phyloP scores from a whole-genome alignment of 2,888 invertebrate species.

The Periphyllus acericola region DNA sequence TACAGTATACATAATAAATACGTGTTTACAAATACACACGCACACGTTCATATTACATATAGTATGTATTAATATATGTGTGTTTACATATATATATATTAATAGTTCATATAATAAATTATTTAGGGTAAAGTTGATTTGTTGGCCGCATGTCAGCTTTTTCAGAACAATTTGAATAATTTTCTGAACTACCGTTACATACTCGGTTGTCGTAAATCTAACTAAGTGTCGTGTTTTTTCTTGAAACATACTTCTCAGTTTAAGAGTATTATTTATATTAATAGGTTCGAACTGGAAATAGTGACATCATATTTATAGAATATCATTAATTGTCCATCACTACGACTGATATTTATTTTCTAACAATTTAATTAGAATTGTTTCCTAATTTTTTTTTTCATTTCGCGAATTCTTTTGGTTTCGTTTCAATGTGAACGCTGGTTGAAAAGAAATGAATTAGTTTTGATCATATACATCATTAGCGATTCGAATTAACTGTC shows the following conservation, averaged over 20 bases:
- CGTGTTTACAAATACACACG: too few species aligned
- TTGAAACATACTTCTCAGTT: conserved; percentile 7
- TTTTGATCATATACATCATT: background rate
- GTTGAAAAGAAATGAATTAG: background rate
- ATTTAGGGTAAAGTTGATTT: conserved; percentile 1
- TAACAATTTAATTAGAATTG: background rate
- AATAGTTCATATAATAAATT: background rate
- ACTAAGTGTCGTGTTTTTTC: conserved; percentile 33
- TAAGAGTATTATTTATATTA: background rate
- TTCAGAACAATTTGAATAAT: conserved; percentile 24
- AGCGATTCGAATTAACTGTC: background rate
- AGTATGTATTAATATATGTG: too few species aligned
- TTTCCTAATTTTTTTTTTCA: background rate
- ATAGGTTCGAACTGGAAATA: conserved; percentile 17
- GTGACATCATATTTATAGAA: conserved; percentile 26
- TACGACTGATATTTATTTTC: background rate
- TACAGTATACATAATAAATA: too few species aligned
- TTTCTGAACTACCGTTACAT: background rate
- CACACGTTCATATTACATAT: background rate
- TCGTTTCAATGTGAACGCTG: background rate
- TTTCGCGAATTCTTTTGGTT: background rate
- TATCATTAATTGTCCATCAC: background rate
- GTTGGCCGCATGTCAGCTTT: conserved; percentile 22
- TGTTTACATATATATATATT: background rate
- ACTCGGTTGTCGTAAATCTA: conserved; percentile 1